Base-by-base conservation (phyloP, 1,140 invertebrate species). In the Neodiprion fabricii region DNA sequence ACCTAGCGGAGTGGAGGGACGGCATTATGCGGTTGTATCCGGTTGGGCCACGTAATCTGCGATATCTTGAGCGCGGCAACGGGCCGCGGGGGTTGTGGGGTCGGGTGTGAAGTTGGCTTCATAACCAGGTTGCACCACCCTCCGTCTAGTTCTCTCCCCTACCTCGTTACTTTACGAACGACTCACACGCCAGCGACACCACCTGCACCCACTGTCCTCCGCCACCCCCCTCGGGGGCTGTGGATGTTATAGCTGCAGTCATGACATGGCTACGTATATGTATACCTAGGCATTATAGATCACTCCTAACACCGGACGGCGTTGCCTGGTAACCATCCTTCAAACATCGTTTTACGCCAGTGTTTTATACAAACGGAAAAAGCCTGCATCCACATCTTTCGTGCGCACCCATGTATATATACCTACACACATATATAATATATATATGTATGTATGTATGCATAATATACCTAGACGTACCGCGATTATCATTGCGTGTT, bases 11-110 rank as follows among this genome's bases (percentile, higher is more conserved):
- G 11, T 8, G 53, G 74, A 81, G 80, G 80, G 82, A 85, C 53
- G 53, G n/a, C 80, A 86, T 40, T 40, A 40, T 86, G 82, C 84
- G 87, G 85, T 84, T 81, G 81, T 80, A 84, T 81, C 80, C 81
- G 85, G 85, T 88, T 88, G 86, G 86, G 87, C 87, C 87, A 88
- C 87, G 87, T 88, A 88, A 80, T 71, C 66, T 8, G 53, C 53
- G 53, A 61, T 61, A 61, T 61, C 53, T 61, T 61, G 4, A 17
- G 11, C 53, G 53, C 53, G 53, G 3, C 9, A 17, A 17, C 11
- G 53, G 53, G 53, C 11, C 28, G 8, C 11, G 53, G 53, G 50
- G 53, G n/a, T 40, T 40, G 28, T 40, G 28, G 28, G 28, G 28
- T 40, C 5, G 28, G 28, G 53, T 61, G 53, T 61, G 53, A 61